These are phyloP conservation scores for Drosophila leontia DNA, from an alignment of 1,140 invertebrate species.

Conservation along the genomic window DNA sequence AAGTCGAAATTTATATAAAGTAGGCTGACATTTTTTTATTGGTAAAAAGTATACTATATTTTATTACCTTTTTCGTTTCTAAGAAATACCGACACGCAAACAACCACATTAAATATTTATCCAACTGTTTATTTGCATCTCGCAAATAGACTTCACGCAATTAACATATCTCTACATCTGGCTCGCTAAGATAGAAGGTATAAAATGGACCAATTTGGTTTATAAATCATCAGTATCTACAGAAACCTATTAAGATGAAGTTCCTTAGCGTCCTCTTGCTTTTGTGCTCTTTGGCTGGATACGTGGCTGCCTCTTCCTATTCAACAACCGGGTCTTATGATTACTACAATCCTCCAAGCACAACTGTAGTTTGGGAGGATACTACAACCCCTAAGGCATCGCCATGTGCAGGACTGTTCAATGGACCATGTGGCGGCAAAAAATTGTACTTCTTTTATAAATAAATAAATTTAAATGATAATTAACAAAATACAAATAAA, in stretches of 20 bases:
- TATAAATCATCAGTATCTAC: neutral
- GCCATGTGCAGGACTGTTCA: neutral
- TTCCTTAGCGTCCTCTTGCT: neutral
- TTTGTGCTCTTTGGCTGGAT: neutral
- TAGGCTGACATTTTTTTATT: neutral
- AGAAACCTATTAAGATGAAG: neutral
- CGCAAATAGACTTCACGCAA: neutral
- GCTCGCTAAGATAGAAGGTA: neutral
- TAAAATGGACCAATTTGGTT: neutral
- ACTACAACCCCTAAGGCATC: neutral
- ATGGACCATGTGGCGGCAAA: neutral
- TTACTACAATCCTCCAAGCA: slow-evolving; percentile 4
- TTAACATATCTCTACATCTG: neutral
- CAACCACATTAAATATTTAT: neutral
- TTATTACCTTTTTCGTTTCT: neutral
- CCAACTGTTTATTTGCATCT: neutral
- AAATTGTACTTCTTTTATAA: slow-evolving; percentile 10
- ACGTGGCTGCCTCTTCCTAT: neutral
- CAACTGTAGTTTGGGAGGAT: neutral
- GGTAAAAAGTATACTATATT: neutral
- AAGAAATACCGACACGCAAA: neutral
- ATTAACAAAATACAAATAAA: too few relatives aligned
- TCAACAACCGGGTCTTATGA: neutral
- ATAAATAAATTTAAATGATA: neutral
- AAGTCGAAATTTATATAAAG: neutral